phyloP scores from a whole-genome alignment of 2,888 invertebrate species.

The Prosapia bicincta region DNA sequence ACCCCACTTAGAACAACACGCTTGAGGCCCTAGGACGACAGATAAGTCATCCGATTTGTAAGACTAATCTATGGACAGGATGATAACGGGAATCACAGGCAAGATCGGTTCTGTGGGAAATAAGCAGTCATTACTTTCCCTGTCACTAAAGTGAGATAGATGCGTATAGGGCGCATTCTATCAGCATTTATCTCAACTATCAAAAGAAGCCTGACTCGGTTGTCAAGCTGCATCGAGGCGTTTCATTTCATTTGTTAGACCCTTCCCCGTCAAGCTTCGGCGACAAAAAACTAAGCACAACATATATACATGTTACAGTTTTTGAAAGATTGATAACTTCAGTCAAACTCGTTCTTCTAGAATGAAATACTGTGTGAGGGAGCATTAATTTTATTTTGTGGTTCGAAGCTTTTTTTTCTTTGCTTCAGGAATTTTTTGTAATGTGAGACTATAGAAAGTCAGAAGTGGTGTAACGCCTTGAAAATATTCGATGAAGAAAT shows the following conservation, averaged over 20 bases:
- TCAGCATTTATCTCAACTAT: background rate
- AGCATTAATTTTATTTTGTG: too few relatives aligned
- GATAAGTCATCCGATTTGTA: background rate
- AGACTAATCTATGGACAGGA: background rate
- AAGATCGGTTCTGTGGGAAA: background rate
- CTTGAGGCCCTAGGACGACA: background rate
- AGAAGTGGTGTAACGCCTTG: too few relatives aligned
- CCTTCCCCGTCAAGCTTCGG: background rate
- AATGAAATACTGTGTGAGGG: background rate
- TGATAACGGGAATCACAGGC: background rate
- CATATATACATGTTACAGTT: background rate
- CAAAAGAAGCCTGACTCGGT: background rate
- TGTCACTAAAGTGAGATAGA: background rate
- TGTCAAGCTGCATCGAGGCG: background rate
- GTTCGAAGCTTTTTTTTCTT: too few relatives aligned
- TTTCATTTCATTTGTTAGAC: conserved; percentile 2
- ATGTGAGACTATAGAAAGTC: too few relatives aligned
- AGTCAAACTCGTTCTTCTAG: background rate
- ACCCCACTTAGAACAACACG: background rate
- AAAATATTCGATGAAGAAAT: too few relatives aligned
- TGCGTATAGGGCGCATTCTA: background rate
- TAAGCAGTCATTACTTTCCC: background rate
- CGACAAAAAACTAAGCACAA: background rate
- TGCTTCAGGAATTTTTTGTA: too few relatives aligned
- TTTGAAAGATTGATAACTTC: background rate